These are phyloP conservation scores for Chloroceryle aenea DNA, from an alignment of 2,113 vertebrate species.

Conservation along the genomic window DNA sequence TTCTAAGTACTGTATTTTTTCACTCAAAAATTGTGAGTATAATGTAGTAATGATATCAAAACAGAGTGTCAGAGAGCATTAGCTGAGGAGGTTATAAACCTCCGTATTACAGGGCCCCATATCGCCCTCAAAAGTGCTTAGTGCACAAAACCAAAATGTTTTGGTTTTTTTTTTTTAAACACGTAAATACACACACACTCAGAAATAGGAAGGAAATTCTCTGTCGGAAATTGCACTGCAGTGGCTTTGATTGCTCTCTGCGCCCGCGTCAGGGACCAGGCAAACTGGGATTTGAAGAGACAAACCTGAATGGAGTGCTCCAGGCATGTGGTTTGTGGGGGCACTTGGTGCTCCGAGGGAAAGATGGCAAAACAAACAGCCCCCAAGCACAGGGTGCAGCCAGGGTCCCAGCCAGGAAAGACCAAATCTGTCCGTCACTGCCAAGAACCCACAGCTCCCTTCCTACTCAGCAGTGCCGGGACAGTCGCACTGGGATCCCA, in stretches of 20 bases:
- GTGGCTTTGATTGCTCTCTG: conserved; percentile 65
- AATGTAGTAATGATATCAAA: conserved; percentile 99
- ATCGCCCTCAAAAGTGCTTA: conserved; percentile 95
- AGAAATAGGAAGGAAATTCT: conserved; percentile 74
- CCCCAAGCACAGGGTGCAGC: not conserved
- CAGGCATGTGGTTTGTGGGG: conserved; percentile 2
- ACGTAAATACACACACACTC: conserved; percentile 66
- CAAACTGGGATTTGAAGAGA: not conserved
- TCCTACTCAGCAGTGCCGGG: not conserved
- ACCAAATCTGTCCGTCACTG: not conserved
- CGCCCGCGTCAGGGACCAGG: conserved; percentile 4
- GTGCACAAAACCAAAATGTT: conserved; percentile 93
- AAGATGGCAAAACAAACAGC: not conserved
- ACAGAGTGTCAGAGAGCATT: conserved; percentile 99
- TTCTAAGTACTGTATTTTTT: conserved; percentile 99
- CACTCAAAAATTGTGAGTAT: conserved; percentile 99
- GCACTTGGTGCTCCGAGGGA: not conserved
- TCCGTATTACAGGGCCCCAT: conserved; percentile 89
- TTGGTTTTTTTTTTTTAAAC: conserved; percentile 76
- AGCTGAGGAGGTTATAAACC: conserved; percentile 93
- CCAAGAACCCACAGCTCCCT: not conserved
- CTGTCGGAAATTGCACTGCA: conserved; percentile 72
- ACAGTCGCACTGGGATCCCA: fast-evolving
- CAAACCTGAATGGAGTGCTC: conserved; percentile 36
- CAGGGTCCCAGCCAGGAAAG: not conserved